Base-by-base conservation (phyloP, 2,797 vertebrate species). In the Acrossocheilus wenchowensis region DNA sequence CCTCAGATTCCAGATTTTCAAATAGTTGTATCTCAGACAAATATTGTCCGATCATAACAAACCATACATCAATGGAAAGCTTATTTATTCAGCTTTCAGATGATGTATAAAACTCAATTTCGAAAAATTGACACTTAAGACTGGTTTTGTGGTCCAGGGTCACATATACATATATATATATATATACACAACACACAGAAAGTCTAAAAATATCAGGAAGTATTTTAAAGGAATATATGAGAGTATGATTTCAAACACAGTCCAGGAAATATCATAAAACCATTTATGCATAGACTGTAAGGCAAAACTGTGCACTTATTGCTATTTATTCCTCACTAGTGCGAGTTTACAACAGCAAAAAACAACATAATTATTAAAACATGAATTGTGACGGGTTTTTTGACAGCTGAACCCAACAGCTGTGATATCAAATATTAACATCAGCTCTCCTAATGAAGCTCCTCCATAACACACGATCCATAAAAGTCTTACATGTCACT, bases 371-470 rank as follows among this genome's bases (percentile, higher is more conserved):
- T 57, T 6, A 41, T n/a, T 39, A 60, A 73, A 43, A 43, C 3
- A 71, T 5, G 10, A 26, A 12, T 75, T 48, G 1, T 21, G 7
- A 21, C 36, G 30, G 30, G 19, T n/a, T 14, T 17, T 14, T 15
- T 41, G 69, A 73, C 54, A 8, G 48, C 39, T 54, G 7, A 54
- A 52, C 41, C 7, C 6, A 72, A 60, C 50, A 73, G 72, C 57
- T 84, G 82, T 52, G 11, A 19, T 50, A n/a, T 77, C 11, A 50
- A 62, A 83, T n/a, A 77, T 26, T 75, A 84, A 84, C 43, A 62
- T 6, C 4, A 60, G 68, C 34, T 9, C 15, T 34, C 9, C 21
- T 23, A 60, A 43, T 6, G 8, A 26, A 69, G 6, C 30, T 39
- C 43, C 6, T 17, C 23, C 36, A 17, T 45, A 30, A 30, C 23